Evolutionary conservation across 2,797 vertebrate species (phyloP).

Genomic region (Arnoldichthys spilopterus): DNA sequence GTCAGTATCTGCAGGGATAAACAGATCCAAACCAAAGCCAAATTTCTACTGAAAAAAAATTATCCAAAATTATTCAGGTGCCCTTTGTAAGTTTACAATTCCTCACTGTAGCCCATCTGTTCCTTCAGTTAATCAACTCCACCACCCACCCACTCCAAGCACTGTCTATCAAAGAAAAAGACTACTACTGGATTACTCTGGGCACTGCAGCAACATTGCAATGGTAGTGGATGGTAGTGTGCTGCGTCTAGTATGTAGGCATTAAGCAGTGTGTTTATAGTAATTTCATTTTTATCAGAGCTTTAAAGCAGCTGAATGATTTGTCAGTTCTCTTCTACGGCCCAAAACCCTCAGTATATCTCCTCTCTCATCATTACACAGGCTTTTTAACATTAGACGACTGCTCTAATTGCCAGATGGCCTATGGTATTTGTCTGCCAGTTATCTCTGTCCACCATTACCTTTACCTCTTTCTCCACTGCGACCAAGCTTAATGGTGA

Average conservation of each 20-base stretch:
- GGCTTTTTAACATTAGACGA: constrained; percentile 12
- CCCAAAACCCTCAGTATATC: neutral
- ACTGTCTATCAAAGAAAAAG: neutral
- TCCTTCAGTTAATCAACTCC: neutral
- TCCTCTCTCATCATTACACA: neutral
- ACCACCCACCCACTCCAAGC: neutral
- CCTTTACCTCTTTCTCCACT: neutral
- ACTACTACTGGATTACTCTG: neutral
- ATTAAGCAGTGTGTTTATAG: too few relatives aligned
- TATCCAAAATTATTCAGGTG: too few relatives aligned
- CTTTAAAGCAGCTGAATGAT: neutral
- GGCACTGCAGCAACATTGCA: too few relatives aligned
- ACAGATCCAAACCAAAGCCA: neutral
- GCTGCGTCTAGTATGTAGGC: neutral
- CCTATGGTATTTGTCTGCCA: constrained; percentile 3
- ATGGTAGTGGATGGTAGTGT: neutral
- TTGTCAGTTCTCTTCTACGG: neutral
- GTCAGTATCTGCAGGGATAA: neutral
- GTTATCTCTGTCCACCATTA: constrained; percentile 18
- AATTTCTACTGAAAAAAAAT: neutral
- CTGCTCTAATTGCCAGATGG: constrained; percentile 37
- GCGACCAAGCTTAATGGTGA: constrained; percentile 27
- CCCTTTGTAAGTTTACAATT: neutral
- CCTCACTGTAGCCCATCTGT: neutral
- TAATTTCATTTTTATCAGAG: neutral